Base-by-base conservation (phyloP, 2,797 vertebrate genomes). In the Ctenochaetus hawaiiensis region DNA sequence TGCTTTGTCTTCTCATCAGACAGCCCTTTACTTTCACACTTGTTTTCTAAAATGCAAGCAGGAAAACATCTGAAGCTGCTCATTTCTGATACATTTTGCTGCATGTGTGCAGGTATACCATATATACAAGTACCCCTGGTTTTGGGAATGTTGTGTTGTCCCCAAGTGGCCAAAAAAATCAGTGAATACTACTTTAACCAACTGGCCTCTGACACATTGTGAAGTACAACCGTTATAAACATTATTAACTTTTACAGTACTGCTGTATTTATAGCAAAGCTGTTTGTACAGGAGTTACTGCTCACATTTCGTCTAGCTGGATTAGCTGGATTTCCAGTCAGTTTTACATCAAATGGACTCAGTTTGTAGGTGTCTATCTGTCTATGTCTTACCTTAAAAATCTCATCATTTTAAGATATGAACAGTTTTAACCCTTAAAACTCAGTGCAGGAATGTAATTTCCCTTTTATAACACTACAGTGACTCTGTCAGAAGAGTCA, bases 301-400 rank as follows among this genome's bases (percentile, higher is more conserved):
- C 18, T 41, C 30, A 26, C 17, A 6, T 10, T 61, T 45, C 10
- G 18, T 53, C 0, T 18, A 30, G 11, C 13, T 56, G 18, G 7
- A 49, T 43, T 43, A 39, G 18, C 41, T 39, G 10, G 10, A 39
- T 41, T 17, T 56, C 22, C 39, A 64, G 12, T 54, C 17, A 23
- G 10, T n/a, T 63, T 5, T 53, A 41, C 47, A 56, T 34, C 56
- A 74, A 37, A 59, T 45, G 39, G 23, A 41, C 22, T 65, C 6
- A 51, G 20, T 20, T 34, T 37, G 56, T 39, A 5, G 48, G 18
- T n/a, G 12, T 30, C 9, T 26, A 20, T 43, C 20, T 39, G 13
- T 58, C 4, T 26, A 30, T 16, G 23, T 64, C 45, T 76, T 44
- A 71, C 16, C 18, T 14, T 0, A 43, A 6, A n/a, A 10, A 4